A percentile compares a stretch with the other conserved stretches of the same genome.
Conservation (phyloP, 2,113 vertebrate species). For the Xiphorhynchus elegans region DNA sequence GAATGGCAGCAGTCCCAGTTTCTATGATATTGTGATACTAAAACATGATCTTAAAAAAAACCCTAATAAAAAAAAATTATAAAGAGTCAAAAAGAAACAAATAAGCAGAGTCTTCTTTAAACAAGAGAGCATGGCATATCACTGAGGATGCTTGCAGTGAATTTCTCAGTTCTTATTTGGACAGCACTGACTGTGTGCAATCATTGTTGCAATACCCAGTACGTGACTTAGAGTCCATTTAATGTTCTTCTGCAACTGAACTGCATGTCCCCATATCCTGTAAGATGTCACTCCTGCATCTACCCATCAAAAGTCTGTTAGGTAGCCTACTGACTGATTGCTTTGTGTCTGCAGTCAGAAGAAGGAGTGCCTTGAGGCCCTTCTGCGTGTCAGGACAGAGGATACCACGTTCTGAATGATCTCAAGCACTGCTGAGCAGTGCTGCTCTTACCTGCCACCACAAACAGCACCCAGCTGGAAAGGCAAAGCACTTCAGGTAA, state of each 20-base stretch:
- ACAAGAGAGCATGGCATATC: not conserved
- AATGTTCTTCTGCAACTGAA: not conserved
- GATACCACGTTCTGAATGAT: not conserved
- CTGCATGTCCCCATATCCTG: not conserved
- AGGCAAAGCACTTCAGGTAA: not conserved
- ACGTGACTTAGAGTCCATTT: not conserved
- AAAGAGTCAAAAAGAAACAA: not conserved
- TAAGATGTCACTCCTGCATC: not conserved
- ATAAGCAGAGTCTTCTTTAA: not conserved
- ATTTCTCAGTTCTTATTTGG: not conserved
- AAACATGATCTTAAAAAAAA: not conserved
- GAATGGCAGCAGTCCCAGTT: not conserved
- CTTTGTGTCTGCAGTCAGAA: not conserved
- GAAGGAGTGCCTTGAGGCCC: not conserved
- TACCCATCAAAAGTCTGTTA: not conserved
- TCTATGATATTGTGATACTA: not conserved
- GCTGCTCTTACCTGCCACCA: not conserved
- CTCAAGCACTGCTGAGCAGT: not conserved
- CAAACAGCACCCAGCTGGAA: not conserved
- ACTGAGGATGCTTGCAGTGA: not conserved
- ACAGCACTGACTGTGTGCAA: not conserved
- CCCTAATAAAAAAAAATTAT: not conserved
- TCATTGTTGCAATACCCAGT: not conserved
- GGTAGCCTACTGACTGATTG: not conserved
- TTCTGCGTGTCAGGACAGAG: not conserved